Evolutionary conservation across 2,888 invertebrate species (phyloP).

Genomic region (Hypena proboscidalis): DNA sequence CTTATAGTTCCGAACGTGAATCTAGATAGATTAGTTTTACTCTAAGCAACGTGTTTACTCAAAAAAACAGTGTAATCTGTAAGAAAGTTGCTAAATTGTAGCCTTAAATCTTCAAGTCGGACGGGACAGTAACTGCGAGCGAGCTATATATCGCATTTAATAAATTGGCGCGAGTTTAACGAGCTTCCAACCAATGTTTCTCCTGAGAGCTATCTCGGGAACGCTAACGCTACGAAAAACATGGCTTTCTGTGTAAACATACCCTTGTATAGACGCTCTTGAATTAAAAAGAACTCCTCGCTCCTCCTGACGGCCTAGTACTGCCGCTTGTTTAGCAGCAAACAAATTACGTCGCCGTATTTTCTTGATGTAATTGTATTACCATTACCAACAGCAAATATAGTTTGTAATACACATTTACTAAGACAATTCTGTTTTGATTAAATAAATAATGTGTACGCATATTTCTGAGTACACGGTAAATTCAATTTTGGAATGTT

Average conservation of each 20-base stretch:
- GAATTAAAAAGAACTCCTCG: conserved; percentile 22
- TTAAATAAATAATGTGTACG: too few relatives aligned
- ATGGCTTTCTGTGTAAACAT: conserved; percentile 28
- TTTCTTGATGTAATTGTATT: too few relatives aligned
- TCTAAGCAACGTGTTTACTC: too few relatives aligned
- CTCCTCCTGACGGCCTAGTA: conserved; percentile 7
- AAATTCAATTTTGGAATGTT: too few relatives aligned
- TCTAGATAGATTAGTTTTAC: too few relatives aligned
- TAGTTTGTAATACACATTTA: too few relatives aligned
- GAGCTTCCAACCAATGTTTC: conserved; percentile 55
- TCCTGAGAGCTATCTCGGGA: conserved; percentile 53
- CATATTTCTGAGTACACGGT: too few relatives aligned
- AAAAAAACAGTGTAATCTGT: conserved; percentile 8
- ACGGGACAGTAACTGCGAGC: conserved; percentile 31
- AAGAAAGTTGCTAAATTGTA: conserved; percentile 33
- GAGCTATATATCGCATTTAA: conserved; percentile 56
- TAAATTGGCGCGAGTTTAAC: conserved; percentile 59
- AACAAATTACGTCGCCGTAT: too few relatives aligned
- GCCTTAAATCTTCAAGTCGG: conserved; percentile 38
- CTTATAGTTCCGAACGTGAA: too few relatives aligned
- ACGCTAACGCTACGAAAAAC: conserved; percentile 38
- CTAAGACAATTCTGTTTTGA: too few relatives aligned
- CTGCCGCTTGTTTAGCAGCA: conserved; percentile 16
- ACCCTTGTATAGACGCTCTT: conserved; percentile 24
- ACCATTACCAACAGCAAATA: too few relatives aligned